A percentile compares a stretch with the other conserved stretches of the same genome.
Conservation (phyloP, 1,140 invertebrate genomes). For the Ectropis grisescens region DNA sequence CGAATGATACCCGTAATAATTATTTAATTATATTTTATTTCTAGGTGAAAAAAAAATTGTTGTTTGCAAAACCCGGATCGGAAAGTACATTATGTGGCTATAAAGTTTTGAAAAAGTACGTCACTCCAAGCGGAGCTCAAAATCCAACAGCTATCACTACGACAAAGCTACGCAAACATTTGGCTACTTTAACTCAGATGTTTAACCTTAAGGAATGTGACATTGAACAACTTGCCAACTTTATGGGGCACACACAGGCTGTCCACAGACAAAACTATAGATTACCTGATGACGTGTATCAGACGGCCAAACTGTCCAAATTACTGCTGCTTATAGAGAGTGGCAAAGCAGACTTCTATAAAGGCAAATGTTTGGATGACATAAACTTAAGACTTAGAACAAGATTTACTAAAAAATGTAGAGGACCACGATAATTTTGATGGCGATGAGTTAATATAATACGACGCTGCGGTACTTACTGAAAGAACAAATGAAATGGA, state of each 20-base stretch:
- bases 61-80: too few relatives aligned
- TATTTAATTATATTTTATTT: too few relatives aligned
- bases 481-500: not conserved
- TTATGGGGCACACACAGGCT: conserved; percentile 12
- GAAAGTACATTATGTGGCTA: conserved; percentile 4
- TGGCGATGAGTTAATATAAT: not conserved
- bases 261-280: conserved; percentile 1
- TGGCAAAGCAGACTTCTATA: conserved; percentile 23
- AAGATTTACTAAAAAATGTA: not conserved
- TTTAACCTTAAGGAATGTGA: conserved; percentile 25
- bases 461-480: too few relatives aligned
- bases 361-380: conserved; percentile 33
- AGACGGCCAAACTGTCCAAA: conserved; percentile 20
- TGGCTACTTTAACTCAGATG: conserved; percentile 26
- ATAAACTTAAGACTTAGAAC: conserved; percentile 32
- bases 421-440: not conserved
- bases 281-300: conserved; percentile 1
- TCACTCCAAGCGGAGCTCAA: conserved; percentile 13
- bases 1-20: too few relatives aligned
- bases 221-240: conserved; percentile 18
- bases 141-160: conserved; percentile 17
- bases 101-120: conserved; percentile 1
- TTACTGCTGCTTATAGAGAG: conserved; percentile 38
- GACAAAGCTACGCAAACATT: conserved; percentile 24
- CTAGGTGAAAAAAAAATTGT: too few relatives aligned